These are phyloP conservation scores for Himalopsyche kuldschensis DNA, from an alignment of 2,888 invertebrate genomes.

Conservation along the genomic window DNA sequence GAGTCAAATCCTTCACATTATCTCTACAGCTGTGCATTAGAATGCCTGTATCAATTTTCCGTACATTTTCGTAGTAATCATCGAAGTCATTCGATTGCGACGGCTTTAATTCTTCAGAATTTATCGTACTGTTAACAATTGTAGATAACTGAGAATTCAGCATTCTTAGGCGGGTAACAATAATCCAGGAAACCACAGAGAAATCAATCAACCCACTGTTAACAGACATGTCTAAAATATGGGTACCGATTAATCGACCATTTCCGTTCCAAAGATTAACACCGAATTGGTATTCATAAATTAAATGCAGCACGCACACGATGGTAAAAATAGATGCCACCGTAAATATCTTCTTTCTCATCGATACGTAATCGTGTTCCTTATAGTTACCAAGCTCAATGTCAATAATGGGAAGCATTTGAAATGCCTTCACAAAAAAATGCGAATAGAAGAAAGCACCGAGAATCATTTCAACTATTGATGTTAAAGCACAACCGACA, in stretches of 20 bases:
- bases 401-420: constrained; percentile 21
- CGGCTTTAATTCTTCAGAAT: background rate
- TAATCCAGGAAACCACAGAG: constrained; percentile 23
- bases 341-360: constrained; percentile 9
- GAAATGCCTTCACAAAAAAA: constrained; percentile 24
- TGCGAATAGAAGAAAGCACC: constrained; percentile 25
- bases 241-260: background rate
- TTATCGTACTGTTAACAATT: background rate
- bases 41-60: background rate
- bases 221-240: constrained; percentile 4
- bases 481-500: constrained; percentile 3
- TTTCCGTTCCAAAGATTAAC: background rate
- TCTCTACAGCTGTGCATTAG: background rate
- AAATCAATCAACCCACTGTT: constrained; percentile 27
- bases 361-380: constrained; percentile 16
- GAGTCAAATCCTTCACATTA: background rate
- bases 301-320: background rate
- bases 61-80: background rate
- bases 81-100: background rate
- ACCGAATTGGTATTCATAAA: constrained; percentile 9
- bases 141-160: constrained; percentile 21
- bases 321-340: background rate
- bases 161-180: constrained; percentile 20
- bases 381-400: constrained; percentile 12
- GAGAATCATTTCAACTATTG: constrained; percentile 15